phyloP scores from a whole-genome alignment of 2,113 vertebrate genomes.

The Oncorhynchus masou region DNA sequence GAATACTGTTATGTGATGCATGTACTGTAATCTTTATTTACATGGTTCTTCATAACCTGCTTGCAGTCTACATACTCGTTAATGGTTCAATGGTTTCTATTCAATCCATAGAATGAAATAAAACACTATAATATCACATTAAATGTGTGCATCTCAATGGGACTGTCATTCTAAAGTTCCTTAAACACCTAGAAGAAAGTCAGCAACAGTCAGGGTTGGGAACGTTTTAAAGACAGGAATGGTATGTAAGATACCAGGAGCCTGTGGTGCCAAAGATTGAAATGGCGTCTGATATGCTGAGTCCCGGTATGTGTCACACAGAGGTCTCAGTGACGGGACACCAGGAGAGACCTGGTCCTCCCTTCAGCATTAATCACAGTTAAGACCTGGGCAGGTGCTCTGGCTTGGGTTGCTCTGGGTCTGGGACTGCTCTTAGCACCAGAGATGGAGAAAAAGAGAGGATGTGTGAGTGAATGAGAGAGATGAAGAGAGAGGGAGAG shows the following conservation, averaged over 20 bases:
- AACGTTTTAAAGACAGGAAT: too few species aligned
- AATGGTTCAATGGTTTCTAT: too few species aligned
- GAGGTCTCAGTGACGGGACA: slow-evolving; percentile 37
- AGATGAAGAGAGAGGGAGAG: not conserved
- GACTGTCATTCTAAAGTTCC: too few species aligned
- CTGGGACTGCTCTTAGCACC: not conserved
- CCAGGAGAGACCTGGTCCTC: slow-evolving; percentile 53
- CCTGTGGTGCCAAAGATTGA: too few species aligned
- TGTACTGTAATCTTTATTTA: not conserved
- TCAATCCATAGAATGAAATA: too few species aligned
- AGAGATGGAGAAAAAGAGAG: not conserved
- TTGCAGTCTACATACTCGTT: too few species aligned
- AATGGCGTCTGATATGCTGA: not conserved
- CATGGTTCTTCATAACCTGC: too few species aligned
- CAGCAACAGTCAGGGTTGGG: too few species aligned
- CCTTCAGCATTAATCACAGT: slow-evolving; percentile 64
- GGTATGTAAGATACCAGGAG: too few species aligned
- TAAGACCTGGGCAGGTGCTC: slow-evolving; percentile 35
- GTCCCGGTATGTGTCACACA: not conserved
- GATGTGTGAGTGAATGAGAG: not conserved
- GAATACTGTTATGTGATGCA: not conserved
- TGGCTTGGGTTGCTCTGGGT: not conserved
- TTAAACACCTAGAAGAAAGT: too few species aligned
- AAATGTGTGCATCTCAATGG: too few species aligned
- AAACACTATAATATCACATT: too few species aligned